Conservation (phyloP, 1,140 invertebrate genomes). For the Eubasilissa regina region DNA sequence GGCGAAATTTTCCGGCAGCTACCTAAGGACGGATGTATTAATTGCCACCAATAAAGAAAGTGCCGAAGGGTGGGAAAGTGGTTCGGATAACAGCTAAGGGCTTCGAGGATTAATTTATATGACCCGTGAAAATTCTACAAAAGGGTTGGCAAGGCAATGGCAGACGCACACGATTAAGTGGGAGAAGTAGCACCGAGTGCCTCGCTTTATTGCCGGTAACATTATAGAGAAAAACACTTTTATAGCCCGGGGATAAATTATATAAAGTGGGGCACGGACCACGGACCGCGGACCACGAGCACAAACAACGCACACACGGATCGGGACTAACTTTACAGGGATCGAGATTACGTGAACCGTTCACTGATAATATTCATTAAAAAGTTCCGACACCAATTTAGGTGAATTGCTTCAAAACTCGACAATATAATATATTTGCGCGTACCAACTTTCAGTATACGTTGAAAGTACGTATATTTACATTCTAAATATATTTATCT, state of each 20-base stretch:
- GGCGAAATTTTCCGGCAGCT: not conserved
- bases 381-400: no score
- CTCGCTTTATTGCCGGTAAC: constrained; percentile 12
- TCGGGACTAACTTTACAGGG: no score
- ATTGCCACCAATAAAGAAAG: constrained; percentile 39
- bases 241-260: constrained; percentile 7
- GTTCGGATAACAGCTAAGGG: constrained; percentile 24
- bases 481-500: no score
- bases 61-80: not conserved
- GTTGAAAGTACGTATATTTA: no score
- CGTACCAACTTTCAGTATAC: no score
- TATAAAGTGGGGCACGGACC: not conserved
- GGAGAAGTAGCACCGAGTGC: not conserved
- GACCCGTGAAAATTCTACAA: constrained; percentile 26
- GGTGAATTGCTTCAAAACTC: no score
- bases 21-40: constrained; percentile 24
- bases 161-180: not conserved
- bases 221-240: constrained; percentile 26
- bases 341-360: no score
- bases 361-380: no score
- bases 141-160: not conserved
- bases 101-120: constrained; percentile 36
- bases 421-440: no score
- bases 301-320: not conserved
- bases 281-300: not conserved